These are phyloP conservation scores for Dinomys branickii DNA, from an alignment of 2,113 vertebrate species.

Conservation along the genomic window DNA sequence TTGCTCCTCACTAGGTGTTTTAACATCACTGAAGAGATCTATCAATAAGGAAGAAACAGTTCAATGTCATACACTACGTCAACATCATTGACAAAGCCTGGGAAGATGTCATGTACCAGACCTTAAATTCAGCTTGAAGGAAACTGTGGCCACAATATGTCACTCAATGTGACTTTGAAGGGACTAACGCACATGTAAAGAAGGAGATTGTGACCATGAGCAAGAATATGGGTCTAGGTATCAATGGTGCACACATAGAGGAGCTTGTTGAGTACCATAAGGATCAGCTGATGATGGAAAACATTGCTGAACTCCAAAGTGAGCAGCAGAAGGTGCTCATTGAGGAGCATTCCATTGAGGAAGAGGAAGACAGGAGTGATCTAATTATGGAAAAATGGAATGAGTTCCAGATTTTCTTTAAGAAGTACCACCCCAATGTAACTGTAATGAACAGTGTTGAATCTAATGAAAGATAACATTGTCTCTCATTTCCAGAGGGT, in stretches of 20 bases:
- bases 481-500: neutral
- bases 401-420: neutral
- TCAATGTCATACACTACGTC: neutral
- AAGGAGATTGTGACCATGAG: neutral
- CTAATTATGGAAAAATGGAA: neutral
- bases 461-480: neutral
- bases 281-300: neutral
- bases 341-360: neutral
- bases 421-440: neutral
- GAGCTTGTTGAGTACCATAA: neutral
- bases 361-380: neutral
- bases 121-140: neutral
- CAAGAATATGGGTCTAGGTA: neutral
- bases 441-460: neutral
- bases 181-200: neutral
- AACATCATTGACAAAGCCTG: neutral
- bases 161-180: neutral
- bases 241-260: neutral
- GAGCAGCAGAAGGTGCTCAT: neutral
- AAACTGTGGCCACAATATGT: neutral
- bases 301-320: neutral
- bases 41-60: neutral
- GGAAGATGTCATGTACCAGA: neutral
- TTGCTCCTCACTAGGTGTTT: neutral
- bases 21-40: neutral